Evolutionary conservation across 2,797 vertebrate genomes (phyloP).

Genomic region (Melanotaenia boesemani): DNA sequence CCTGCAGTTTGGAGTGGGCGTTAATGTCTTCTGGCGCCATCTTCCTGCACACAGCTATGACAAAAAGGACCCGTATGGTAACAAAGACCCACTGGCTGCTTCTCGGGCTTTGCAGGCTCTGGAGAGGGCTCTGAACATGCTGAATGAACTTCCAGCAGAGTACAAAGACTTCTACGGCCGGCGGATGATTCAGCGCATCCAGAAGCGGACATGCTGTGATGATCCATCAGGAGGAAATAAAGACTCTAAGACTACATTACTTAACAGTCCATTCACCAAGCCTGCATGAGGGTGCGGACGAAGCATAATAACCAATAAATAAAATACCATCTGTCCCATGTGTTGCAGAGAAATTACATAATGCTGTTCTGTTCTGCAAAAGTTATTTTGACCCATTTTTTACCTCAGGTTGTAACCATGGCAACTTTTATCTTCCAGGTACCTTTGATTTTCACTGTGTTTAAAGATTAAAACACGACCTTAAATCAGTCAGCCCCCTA

Average conservation of each 20-base stretch:
- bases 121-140: constrained; percentile 75
- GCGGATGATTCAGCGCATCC: constrained; percentile 91
- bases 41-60: constrained; percentile 90
- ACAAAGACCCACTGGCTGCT: constrained; percentile 92
- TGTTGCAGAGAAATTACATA: no score
- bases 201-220: constrained; percentile 83
- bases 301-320: not conserved
- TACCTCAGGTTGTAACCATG: no score
- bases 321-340: no score
- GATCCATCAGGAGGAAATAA: rapidly evolving
- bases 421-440: no score
- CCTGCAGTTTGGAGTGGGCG: constrained; percentile 92
- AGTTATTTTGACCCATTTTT: no score
- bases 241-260: constrained; percentile 8
- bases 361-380: no score
- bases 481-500: no score
- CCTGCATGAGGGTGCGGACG: constrained; percentile 38
- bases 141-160: constrained; percentile 91
- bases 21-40: constrained; percentile 96
- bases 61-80: constrained; percentile 93
- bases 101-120: constrained; percentile 89
- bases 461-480: no score
- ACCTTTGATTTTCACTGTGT: no score
- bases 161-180: constrained; percentile 95
- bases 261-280: constrained; percentile 31